Percentiles rank a stretch among this genome's conserved stretches.
phyloP scores from a whole-genome alignment of 2,113 vertebrate genomes.

The Anseranas semipalmata region DNA sequence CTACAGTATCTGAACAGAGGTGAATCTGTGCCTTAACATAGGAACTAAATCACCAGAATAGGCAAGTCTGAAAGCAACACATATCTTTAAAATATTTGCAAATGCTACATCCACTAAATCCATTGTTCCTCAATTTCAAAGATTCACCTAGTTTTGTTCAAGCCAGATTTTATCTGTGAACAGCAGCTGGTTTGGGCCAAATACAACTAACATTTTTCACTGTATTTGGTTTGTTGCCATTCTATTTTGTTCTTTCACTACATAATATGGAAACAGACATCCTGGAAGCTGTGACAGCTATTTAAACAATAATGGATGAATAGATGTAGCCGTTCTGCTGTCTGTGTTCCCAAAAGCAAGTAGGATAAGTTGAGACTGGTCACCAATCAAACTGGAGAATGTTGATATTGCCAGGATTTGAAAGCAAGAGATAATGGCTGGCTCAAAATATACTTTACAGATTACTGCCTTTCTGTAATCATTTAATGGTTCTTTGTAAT shows the following conservation, averaged over 20 bases:
- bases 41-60: conserved; percentile 22
- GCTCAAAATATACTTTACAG: not conserved
- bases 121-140: conserved; percentile 7
- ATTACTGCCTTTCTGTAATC: not conserved
- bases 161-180: conserved; percentile 52
- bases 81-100: not conserved
- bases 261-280: conserved; percentile 55
- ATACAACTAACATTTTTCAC: conserved; percentile 40
- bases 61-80: not conserved
- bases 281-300: conserved; percentile 51
- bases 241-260: conserved; percentile 42
- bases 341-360: conserved; percentile 40
- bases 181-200: conserved; percentile 39
- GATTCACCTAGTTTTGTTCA: conserved; percentile 37
- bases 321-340: conserved; percentile 20
- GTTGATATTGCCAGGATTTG: conserved; percentile 19
- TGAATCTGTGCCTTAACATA: conserved; percentile 2
- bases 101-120: not conserved
- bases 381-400: conserved; percentile 47
- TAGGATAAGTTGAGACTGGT: conserved; percentile 11
- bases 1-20: not conserved
- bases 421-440: not conserved
- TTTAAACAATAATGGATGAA: conserved; percentile 58
- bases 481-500: not conserved
- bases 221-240: conserved; percentile 49